Base-by-base conservation (phyloP, 2,888 invertebrate species). In the Agrochola macilenta region DNA sequence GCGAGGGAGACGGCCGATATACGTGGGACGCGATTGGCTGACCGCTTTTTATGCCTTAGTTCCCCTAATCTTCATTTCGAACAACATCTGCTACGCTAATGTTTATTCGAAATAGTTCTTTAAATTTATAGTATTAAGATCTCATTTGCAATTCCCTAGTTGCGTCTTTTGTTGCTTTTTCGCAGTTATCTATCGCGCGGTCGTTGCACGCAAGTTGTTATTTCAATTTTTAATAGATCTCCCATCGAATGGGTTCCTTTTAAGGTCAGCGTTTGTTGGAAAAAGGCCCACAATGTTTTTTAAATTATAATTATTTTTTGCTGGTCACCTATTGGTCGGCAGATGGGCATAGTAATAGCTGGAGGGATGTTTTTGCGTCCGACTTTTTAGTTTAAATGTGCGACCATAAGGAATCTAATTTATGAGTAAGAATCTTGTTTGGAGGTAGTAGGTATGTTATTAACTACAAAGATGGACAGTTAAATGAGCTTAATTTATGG, bases 21-120 rank as follows among this genome's bases (percentile, higher is more conserved):
- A 77, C 86, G 88, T 87, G 90, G 88, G 82, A 88, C 89, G 91
- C 92, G 88, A 96, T 96, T 96, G 96, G 96, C 94, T 95, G 96
- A 95, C 95, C 94, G 93, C 93, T 96, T 96, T 96, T 96, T 96
- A 96, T 96, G 95, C 93, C 89, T 96, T 95, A 96, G 95, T 96
- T 96, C 96, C 96, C 96, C 96, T 96, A 96, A 96, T 96, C 96
- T 96, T 95, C 92, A 93, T 95, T 95, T 95, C 93, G 94, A 94
- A 93, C 93, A 95, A 95, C 96, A 96, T 96, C 96, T 96, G 96
- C 95, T 93, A 87, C 92, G 91, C 90, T 94, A 93, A 95, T 95
- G 94, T 94, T 93, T 94, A 94, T 94, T 93, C 94, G 94, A 96
- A 95, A 95, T 94, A 92, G 94, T 93, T 92, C 96, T 94, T 95